Conservation (phyloP, 2,113 vertebrate genomes). For the Neodontobutis hainanensis region DNA sequence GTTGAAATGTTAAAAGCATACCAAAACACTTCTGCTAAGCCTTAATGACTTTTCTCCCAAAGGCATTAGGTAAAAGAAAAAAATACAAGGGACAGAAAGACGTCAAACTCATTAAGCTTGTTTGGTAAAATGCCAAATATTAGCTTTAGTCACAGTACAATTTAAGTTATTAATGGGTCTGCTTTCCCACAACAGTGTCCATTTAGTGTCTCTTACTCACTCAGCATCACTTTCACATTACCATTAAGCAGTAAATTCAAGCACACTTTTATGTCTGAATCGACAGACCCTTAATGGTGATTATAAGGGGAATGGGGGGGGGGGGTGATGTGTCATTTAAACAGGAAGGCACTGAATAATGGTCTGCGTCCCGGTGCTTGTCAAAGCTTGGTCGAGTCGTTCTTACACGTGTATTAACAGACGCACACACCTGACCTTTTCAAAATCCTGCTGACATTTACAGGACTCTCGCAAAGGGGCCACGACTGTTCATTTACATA, state of each 20-base stretch:
- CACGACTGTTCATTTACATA: slow-evolving; percentile 71
- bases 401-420: slow-evolving; percentile 34
- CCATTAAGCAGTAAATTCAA: slow-evolving; percentile 53
- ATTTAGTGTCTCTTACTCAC: slow-evolving; percentile 4
- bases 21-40: slow-evolving; percentile 8
- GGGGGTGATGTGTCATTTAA: slow-evolving; percentile 52
- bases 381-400: slow-evolving; percentile 5
- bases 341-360: slow-evolving; percentile 24
- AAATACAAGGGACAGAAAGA: slow-evolving; percentile 25
- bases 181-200: slow-evolving; percentile 11
- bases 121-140: slow-evolving; percentile 48
- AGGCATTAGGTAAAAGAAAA: slow-evolving; percentile 12
- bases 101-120: slow-evolving; percentile 36
- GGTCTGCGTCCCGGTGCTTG: background rate
- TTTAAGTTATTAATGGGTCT: slow-evolving; percentile 29
- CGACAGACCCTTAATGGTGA: slow-evolving; percentile 48
- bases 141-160: slow-evolving; percentile 24
- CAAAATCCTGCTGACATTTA: slow-evolving; percentile 74
- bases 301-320: slow-evolving; percentile 23
- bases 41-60: slow-evolving; percentile 15
- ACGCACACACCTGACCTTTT: slow-evolving; percentile 67
- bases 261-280: slow-evolving; percentile 58
- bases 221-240: slow-evolving; percentile 23
- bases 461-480: slow-evolving; percentile 43
- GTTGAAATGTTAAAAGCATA: slow-evolving; percentile 1